Base-by-base conservation (phyloP, 92 coral and sea anemone genomes). In the Epizoanthus illoricatus region DNA sequence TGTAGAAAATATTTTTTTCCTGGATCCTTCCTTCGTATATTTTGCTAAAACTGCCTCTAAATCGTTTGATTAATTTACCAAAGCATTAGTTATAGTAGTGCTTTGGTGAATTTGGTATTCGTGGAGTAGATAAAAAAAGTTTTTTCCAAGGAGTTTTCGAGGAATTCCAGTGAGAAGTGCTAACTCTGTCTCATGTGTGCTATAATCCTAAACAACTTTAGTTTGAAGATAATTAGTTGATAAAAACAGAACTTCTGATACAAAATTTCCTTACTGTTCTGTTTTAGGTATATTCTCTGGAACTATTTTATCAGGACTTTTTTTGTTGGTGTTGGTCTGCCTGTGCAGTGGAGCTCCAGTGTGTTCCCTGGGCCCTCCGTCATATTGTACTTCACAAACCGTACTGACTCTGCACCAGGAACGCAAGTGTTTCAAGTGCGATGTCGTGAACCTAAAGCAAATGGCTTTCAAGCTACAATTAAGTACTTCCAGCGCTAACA, bases 281-380 rank as follows among this genome's bases (percentile, higher is more conserved):
- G 5, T 21, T 74, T 20, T 15, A 75, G 81, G 81, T 24, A 33
- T 36, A 13, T 36, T 23, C 9, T 75, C 43, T 60, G 56, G 55
- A 75, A 16, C 43, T 59, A 17, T 59, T 16, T 12, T 70, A 70
- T 4, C 33, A 33, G 75, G 28, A 42, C 11, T 59, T 59, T 2
- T 58, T 75, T 36, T 60, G 15, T n/a, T 28, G 11, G 56, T 52
- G 5, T 28, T 60, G 55, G 69, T 75, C 69, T 58, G 67, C 69
- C 56, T 59, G 81, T 75, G 81, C 68, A 40, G 36, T 75, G 81
- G 81, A 19, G 33, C 65, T 0, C 81, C 81, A 54, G 33, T 28
- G 12, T 75, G 81, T 11, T 67, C n/a, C 3, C 69, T n/a, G 6
- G 81, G 81, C 4, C 81, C 81, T 57, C 69, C 81, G n/a, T 52